Conservation (phyloP, 1,140 invertebrate genomes). For the Sesamia nonagrioides region DNA sequence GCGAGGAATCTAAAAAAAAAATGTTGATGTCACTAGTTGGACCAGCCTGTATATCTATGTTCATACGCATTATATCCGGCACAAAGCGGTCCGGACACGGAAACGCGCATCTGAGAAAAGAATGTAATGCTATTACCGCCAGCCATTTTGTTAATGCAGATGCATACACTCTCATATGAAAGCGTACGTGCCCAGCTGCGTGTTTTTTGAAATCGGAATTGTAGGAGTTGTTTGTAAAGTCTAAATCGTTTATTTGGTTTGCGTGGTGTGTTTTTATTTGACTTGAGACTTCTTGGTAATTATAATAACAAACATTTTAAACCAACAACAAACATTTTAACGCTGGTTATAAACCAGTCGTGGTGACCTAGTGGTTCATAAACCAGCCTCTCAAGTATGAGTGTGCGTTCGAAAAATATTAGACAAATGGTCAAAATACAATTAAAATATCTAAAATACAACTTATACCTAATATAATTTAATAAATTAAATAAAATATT, state of each 20-base stretch:
- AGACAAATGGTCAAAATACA: too few species aligned
- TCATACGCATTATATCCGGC: not conserved
- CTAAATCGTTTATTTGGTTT: not conserved
- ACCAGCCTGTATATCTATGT: not conserved
- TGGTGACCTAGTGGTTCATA: too few species aligned
- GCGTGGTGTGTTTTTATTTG: not conserved
- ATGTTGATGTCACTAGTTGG: too few species aligned
- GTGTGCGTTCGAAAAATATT: too few species aligned
- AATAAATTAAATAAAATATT: too few species aligned
- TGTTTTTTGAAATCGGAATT: slow-evolving; percentile 37
- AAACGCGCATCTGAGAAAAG: slow-evolving; percentile 50
- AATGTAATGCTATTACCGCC: slow-evolving; percentile 59
- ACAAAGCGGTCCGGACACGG: slow-evolving; percentile 27
- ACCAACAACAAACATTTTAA: too few species aligned
- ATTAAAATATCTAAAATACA: too few species aligned
- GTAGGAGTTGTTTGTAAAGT: not conserved
- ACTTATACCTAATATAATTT: too few species aligned
- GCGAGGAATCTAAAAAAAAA: too few species aligned
- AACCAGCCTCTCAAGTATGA: too few species aligned
- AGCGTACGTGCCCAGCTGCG: slow-evolving; percentile 40
- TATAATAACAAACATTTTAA: too few species aligned
- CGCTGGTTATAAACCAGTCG: too few species aligned
- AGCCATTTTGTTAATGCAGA: slow-evolving; percentile 66
- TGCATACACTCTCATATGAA: slow-evolving; percentile 55
- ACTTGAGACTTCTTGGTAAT: not conserved